Evolutionary conservation across 2,797 vertebrate genomes (phyloP).

Genomic region (Cossypha dichroa): DNA sequence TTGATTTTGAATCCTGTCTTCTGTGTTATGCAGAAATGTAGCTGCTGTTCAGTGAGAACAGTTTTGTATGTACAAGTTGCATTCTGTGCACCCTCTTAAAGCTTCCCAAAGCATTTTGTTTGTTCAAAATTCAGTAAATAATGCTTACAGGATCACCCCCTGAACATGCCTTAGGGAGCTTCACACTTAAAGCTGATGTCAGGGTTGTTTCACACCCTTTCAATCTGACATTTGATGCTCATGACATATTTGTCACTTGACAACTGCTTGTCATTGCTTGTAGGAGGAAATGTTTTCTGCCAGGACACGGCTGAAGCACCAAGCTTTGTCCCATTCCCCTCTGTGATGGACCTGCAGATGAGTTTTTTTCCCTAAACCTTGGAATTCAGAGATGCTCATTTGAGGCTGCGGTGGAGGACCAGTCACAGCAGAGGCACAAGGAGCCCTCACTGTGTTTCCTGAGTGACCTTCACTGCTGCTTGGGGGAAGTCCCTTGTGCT

Average conservation of each 20-base stretch:
- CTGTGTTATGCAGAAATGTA: neutral
- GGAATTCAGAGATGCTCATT: neutral
- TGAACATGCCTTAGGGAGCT: neutral
- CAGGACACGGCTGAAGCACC: neutral
- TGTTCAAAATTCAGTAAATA: neutral
- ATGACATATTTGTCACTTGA: slow-evolving; percentile 12
- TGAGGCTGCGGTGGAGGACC: neutral
- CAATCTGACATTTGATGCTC: neutral
- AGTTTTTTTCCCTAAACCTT: neutral
- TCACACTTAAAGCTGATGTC: neutral
- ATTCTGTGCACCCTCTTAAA: neutral
- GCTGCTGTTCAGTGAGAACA: neutral
- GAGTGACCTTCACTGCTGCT: neutral
- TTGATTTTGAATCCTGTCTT: neutral
- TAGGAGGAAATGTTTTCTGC: neutral
- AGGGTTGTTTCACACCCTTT: slow-evolving; percentile 28
- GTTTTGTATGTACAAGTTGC: neutral
- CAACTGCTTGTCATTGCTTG: neutral
- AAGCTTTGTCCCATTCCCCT: neutral
- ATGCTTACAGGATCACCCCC: neutral
- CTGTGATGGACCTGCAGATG: neutral
- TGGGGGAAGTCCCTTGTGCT: neutral
- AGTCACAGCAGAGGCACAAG: neutral
- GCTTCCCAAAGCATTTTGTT: neutral
- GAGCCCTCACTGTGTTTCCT: neutral